These are phyloP conservation scores for Drosophila cardini DNA, from an alignment of 1,140 invertebrate genomes.

Conservation along the genomic window DNA sequence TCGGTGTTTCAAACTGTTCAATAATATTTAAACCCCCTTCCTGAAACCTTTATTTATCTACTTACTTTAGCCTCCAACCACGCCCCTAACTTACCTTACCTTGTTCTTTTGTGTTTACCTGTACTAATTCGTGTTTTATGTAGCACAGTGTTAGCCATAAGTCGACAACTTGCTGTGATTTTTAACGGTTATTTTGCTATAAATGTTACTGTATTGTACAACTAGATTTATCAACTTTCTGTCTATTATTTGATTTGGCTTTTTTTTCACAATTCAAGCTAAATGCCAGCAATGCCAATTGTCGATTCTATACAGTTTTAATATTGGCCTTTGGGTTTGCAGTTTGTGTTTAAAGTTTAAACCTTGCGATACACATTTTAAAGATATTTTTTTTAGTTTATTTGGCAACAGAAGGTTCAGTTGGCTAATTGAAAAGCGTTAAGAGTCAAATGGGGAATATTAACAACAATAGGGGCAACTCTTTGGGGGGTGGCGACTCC, in stretches of 20 bases:
- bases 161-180: constrained; percentile 46
- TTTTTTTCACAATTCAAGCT: constrained; percentile 20
- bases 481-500: constrained; percentile 18
- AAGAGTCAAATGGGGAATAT: background rate
- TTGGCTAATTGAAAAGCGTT: constrained; percentile 42
- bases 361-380: constrained; percentile 20
- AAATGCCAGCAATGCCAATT: constrained; percentile 52
- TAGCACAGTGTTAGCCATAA: constrained; percentile 30
- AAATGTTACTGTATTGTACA: constrained; percentile 56
- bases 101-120: constrained; percentile 22
- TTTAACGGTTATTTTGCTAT: constrained; percentile 37
- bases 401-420: constrained; percentile 34
- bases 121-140: constrained; percentile 24
- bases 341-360: constrained; percentile 24
- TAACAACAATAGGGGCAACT: constrained; percentile 3
- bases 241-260: constrained; percentile 25
- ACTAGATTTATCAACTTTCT: constrained; percentile 42
- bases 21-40: too few relatives aligned
- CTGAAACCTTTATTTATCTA: background rate
- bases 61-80: background rate
- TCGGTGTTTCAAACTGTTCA: too few relatives aligned
- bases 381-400: background rate
- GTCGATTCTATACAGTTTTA: constrained; percentile 30
- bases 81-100: constrained; percentile 11
- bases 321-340: constrained; percentile 28